Evolutionary conservation across 2,888 invertebrate genomes (phyloP).

Genomic region (Catocala fraxini): DNA sequence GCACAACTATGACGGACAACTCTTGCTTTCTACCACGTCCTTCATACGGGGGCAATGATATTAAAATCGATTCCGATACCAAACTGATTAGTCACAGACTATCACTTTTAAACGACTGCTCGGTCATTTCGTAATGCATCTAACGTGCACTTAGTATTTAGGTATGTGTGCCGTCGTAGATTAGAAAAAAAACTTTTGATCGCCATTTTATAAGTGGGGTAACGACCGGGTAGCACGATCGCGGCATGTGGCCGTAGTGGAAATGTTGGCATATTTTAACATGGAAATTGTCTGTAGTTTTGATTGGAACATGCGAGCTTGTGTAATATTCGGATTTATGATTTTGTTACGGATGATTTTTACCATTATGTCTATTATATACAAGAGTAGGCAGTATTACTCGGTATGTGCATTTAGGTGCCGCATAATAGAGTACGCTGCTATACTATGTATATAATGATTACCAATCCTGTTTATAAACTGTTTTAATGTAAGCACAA

Average conservation of each 20-base stretch:
- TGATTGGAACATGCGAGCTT: too few relatives aligned
- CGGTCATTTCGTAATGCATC: slow-evolving; percentile 49
- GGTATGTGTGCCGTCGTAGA: slow-evolving; percentile 48
- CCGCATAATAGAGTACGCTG: too few relatives aligned
- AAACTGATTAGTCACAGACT: slow-evolving; percentile 45
- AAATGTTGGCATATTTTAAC: slow-evolving; percentile 6
- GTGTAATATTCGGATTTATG: too few relatives aligned
- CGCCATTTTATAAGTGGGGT: slow-evolving; percentile 45
- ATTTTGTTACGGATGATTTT: too few relatives aligned
- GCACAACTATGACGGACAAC: background rate
- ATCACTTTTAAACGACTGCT: slow-evolving; percentile 42
- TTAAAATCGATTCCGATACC: slow-evolving; percentile 25
- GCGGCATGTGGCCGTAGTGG: slow-evolving; percentile 17
- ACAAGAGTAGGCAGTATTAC: too few relatives aligned
- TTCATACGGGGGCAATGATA: slow-evolving; percentile 20
- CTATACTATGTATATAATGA: too few relatives aligned
- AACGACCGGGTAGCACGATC: slow-evolving; percentile 43
- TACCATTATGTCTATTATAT: too few relatives aligned
- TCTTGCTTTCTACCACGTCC: slow-evolving; percentile 35
- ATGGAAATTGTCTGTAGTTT: too few relatives aligned
- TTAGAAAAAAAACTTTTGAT: slow-evolving; percentile 39
- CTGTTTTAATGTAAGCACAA: too few relatives aligned
- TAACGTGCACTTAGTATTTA: slow-evolving; percentile 45
- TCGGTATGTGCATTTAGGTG: too few relatives aligned
- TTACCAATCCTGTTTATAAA: too few relatives aligned